Conservation (phyloP, 2,888 invertebrate genomes). For the Eucera pruinosa region DNA sequence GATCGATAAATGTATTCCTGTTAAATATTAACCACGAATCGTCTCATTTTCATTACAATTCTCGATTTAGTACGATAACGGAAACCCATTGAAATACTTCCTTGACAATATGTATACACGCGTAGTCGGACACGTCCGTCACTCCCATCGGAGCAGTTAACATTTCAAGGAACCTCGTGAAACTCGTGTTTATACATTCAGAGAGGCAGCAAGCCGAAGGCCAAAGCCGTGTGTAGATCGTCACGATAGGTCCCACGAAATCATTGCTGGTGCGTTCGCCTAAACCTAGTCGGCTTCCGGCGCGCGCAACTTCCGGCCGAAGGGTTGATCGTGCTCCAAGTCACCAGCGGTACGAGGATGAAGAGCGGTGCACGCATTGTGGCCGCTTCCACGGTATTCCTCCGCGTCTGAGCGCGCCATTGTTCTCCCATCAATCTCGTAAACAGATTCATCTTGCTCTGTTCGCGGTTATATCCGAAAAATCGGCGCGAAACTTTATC, state of each 20-base stretch:
- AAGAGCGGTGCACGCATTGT: slow-evolving; percentile 40
- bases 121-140: background rate
- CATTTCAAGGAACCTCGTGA: slow-evolving; percentile 27
- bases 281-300: slow-evolving; percentile 80
- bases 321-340: slow-evolving; percentile 68
- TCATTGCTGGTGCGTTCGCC: slow-evolving; percentile 74
- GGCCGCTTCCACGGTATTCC: slow-evolving; percentile 46
- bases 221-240: slow-evolving; percentile 53
- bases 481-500: slow-evolving; percentile 50
- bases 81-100: background rate
- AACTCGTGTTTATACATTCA: slow-evolving; percentile 50
- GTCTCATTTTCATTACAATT: background rate
- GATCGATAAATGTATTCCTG: slow-evolving; percentile 6
- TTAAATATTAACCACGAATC: slow-evolving; percentile 1
- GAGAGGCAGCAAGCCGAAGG: slow-evolving; percentile 45
- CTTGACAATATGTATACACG: background rate
- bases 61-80: background rate
- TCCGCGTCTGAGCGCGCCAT: slow-evolving; percentile 31
- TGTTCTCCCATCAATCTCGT: slow-evolving; percentile 48
- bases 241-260: slow-evolving; percentile 71
- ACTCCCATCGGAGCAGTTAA: slow-evolving; percentile 8
- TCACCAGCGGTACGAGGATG: slow-evolving; percentile 24
- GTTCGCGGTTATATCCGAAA: slow-evolving; percentile 22
- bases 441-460: slow-evolving; percentile 31
- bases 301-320: slow-evolving; percentile 78